Evolutionary conservation across 2,113 vertebrate species (phyloP), one percentile per base, ranked within the genome.

Genomic region (Cairina moschata): DNA sequence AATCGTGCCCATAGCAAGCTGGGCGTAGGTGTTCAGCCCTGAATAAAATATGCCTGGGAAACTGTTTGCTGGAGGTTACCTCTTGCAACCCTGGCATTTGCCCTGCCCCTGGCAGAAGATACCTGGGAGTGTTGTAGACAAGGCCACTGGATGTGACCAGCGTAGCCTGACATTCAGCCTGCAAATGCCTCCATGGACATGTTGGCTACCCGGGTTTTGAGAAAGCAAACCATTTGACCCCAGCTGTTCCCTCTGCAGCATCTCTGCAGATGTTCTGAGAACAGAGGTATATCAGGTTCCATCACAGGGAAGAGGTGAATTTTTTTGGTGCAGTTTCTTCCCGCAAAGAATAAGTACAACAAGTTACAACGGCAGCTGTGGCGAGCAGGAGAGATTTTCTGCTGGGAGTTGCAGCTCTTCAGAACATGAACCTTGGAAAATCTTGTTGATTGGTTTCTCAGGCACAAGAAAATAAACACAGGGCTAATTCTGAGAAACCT

Each of bases 361-460:
- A 11, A 71, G 22, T 50, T 38, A 90, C 6, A 16, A 78, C 8
- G 52, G 17, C 56, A 67, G 29, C 44, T 71, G n/a, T 29, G 29
- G 34, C 14, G 29, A 69, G 18, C 54, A 74, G 42, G 29, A 55
- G 66, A 88, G 31, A 50, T 28, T 74, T 79, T 68, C 60, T 63
- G 50, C 0, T 2, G n/a, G 54, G 14, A 95, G 73, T 1, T 76
- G 40, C 32, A 68, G 54, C 15, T 88, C 68, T 60, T 93, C 58
- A 79, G 58, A 88, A 90, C 59, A 65, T 21, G 52, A 68, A 62
- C 42, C 26, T 11, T 81, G 34, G 62, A 86, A 84, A 92, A 63
- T 69, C 32, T 66, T 60, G 7, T 85, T 92, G 77, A 34, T 26
- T 86, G 62, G 54, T 81, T 90, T 78, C 21, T 91, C 87, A n/a